Conservation (phyloP, 2,113 vertebrate species). For the Bungarus multicinctus region DNA sequence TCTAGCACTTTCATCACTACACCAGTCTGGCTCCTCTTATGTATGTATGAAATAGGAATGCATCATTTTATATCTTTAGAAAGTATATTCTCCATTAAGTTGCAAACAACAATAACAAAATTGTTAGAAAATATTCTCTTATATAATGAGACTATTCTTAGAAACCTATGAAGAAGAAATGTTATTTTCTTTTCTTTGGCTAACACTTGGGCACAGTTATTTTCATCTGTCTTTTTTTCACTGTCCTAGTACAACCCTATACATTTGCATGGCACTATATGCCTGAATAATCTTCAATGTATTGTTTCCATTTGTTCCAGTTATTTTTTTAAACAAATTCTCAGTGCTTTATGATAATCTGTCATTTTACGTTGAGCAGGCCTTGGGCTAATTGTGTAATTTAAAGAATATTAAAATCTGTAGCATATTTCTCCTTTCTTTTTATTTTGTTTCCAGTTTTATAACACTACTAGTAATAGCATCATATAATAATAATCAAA, state of each 20-base stretch:
- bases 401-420: neutral
- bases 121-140: neutral
- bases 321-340: neutral
- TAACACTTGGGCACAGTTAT: neutral
- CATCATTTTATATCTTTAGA: neutral
- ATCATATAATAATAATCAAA: neutral
- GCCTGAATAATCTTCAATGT: neutral
- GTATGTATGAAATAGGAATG: neutral
- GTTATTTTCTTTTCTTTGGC: too few species aligned
- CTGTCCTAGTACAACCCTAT: neutral
- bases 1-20: neutral
- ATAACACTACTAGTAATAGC: fast-evolving
- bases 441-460: neutral
- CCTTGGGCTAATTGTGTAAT: neutral
- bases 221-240: neutral
- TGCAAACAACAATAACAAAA: neutral
- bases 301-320: neutral
- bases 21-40: neutral
- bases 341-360: slow-evolving; percentile 12
- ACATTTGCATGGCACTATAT: slow-evolving; percentile 19
- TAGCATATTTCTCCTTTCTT: neutral
- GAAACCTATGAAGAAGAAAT: neutral
- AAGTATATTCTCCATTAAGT: neutral
- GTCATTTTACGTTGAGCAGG: neutral
- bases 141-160: neutral